phyloP scores from a whole-genome alignment of 2,888 invertebrate species.

The Drosophila sordidula region DNA sequence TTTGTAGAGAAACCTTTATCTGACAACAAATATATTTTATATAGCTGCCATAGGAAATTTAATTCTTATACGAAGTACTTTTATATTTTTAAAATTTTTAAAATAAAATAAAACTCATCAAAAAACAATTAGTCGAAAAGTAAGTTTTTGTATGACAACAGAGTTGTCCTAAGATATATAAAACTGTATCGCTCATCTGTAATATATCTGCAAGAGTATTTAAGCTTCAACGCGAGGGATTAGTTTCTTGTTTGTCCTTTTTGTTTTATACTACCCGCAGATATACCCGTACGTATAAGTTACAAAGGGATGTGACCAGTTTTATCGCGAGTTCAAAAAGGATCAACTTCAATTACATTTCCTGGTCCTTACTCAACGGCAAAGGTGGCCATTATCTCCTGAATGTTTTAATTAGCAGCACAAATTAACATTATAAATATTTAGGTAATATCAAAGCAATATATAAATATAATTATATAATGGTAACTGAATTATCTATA shows the following conservation, averaged over 20 bases:
- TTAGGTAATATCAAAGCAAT: not conserved
- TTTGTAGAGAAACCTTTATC: not conserved
- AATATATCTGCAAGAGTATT: not conserved
- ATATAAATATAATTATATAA: too few species aligned
- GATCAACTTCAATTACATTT: too few species aligned
- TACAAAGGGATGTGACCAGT: too few species aligned
- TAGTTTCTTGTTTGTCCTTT: not conserved
- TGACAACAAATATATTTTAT: not conserved
- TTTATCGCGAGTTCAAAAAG: too few species aligned
- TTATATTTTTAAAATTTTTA: too few species aligned
- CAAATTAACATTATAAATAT: not conserved
- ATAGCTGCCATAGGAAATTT: too few species aligned
- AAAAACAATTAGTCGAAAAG: too few species aligned
- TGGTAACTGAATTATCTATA: too few species aligned
- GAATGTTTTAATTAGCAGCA: not conserved
- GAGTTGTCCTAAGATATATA: not conserved
- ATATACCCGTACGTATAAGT: constrained; percentile 17
- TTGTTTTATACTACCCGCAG: not conserved
- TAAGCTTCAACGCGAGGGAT: not conserved
- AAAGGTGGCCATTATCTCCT: too few species aligned
- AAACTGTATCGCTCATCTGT: not conserved
- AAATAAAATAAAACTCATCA: too few species aligned
- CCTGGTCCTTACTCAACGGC: too few species aligned
- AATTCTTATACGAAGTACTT: too few species aligned
- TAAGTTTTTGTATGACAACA: not conserved